Base-by-base conservation (phyloP, 2,888 invertebrate genomes). In the Linnaemya tessellans region DNA sequence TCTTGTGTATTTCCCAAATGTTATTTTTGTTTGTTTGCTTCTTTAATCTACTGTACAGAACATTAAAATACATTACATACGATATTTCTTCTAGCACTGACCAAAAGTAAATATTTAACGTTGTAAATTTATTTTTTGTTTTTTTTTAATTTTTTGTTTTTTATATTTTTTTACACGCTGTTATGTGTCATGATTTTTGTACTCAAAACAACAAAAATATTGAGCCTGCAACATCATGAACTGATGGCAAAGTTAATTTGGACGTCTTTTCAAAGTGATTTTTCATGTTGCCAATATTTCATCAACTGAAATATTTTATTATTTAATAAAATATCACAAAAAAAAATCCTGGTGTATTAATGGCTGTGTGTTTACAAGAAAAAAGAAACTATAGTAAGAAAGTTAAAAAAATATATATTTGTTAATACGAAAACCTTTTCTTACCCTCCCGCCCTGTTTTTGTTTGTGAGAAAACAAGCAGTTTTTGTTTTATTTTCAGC, bases 241-340 rank as follows among this genome's bases (percentile, higher is more conserved):
- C 49, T 81, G 79, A 85, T 82, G 74, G 70, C 79, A 64, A 65
- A 65, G 65, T 71, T 71, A 85, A 85, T 82, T 79, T 81, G 58
- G 46, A 68, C 56, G 73, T 74, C 74, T 81, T 75, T 81, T 81
- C 70, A 85, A 82, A 85, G 85, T 79, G 82, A 85, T 85, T 85
- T 85, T 82, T 82, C 82, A 65, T 82, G 71, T 82, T 85, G 75
- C 60, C 82, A 85, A 85, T 85, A 85, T 82, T 82, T 85, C 79
- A 80, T 75, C 82, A 77, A 73, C 51, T 71, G 75, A 82, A 82
- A 82, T 82, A 77, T 82, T 82, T 73, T 73, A 51, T 60, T 67
- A 80, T 80, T 62, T 80, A 79, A 70, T 65, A 46, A 82, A 79
- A 82, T 75, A 70, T 79, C 43, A 82, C 60, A 68, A 20, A 38